Evolutionary conservation across 1,140 invertebrate species (phyloP).

Genomic region (Tribolium castaneum): DNA sequence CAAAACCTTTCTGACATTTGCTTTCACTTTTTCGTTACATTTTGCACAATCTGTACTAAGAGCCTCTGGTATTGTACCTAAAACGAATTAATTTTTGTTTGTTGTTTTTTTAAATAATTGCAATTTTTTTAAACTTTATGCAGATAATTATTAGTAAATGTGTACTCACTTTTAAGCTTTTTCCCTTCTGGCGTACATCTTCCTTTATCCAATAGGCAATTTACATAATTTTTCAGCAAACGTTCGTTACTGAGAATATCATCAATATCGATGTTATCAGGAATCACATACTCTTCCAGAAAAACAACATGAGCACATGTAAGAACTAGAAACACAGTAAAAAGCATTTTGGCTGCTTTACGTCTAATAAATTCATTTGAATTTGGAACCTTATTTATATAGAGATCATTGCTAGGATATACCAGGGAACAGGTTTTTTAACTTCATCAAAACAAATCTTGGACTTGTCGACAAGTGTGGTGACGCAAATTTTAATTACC

Average conservation of each 20-base stretch:
- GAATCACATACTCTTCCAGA: not conserved
- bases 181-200: slow-evolving; percentile 75
- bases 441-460: not conserved
- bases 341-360: not conserved
- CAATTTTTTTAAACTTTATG: too few relatives aligned
- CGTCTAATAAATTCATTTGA: not conserved
- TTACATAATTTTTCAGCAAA: slow-evolving; percentile 71
- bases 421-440: not conserved
- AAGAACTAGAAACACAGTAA: not conserved
- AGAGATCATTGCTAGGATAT: not conserved
- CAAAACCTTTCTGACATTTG: slow-evolving; percentile 71
- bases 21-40: slow-evolving; percentile 72
- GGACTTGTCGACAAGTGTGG: not conserved
- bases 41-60: slow-evolving; percentile 72
- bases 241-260: slow-evolving; percentile 74
- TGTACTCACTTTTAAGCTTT: slow-evolving; percentile 74
- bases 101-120: too few relatives aligned
- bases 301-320: not conserved
- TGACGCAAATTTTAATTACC: not conserved
- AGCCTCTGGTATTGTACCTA: slow-evolving; percentile 70
- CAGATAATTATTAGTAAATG: too few relatives aligned
- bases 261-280: slow-evolving; percentile 75
- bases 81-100: not conserved
- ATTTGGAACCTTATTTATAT: slow-evolving; percentile 1
- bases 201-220: slow-evolving; percentile 74